Percentiles rank a stretch among this genome's conserved stretches.
Conservation (phyloP, 2,113 vertebrate species). For the Gadus macrocephalus region DNA sequence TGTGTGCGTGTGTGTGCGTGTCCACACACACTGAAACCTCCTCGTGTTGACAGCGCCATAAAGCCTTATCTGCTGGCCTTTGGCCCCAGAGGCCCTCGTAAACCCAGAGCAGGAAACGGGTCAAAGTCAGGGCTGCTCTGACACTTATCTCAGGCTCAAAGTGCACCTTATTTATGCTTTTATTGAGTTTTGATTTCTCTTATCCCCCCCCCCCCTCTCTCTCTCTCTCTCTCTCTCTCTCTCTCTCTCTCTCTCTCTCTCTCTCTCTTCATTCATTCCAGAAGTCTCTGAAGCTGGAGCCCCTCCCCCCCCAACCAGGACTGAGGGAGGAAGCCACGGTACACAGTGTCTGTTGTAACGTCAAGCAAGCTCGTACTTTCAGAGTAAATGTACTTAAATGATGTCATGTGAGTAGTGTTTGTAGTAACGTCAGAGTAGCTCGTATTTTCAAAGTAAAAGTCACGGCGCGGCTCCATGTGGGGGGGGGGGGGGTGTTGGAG, state of each 20-base stretch:
- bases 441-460: no score
- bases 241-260: no score
- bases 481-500: neutral
- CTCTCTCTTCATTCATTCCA: no score
- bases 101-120: conserved; percentile 68
- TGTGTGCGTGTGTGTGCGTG: neutral
- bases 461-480: neutral
- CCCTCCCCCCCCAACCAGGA: no score
- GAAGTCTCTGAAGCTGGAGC: no score
- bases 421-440: neutral
- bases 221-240: no score
- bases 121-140: conserved; percentile 60
- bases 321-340: no score
- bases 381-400: neutral
- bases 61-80: conserved; percentile 73
- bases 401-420: neutral
- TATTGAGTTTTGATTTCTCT: no score
- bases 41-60: conserved; percentile 70
- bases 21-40: conserved; percentile 32
- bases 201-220: no score
- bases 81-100: conserved; percentile 63
- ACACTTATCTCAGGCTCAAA: no score
- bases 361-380: neutral
- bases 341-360: neutral
- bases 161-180: no score